Evolutionary conservation across 2,797 vertebrate species (phyloP), one percentile per base, ranked within the genome.

Genomic region (Acridotheres tristis): DNA sequence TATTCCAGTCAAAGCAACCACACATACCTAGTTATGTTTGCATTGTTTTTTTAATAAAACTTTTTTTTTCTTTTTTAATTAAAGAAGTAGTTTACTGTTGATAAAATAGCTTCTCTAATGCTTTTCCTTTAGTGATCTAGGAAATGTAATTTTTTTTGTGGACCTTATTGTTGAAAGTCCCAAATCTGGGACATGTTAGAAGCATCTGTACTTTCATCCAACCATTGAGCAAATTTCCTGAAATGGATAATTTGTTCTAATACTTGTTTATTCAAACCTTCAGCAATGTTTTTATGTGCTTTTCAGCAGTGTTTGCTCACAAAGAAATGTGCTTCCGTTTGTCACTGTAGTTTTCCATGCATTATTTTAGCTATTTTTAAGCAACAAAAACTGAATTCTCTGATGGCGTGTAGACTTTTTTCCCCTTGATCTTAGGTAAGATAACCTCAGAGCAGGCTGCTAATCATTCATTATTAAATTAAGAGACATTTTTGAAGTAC

Each of bases 271-370:
- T 73, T 86, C 42, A 72, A 0, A n/a, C 42, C 7, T 54, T 75
- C 32, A 76, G 27, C 8, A 19, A 0, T 55, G 21, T 79, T 83
- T 51, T 30, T 68, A 0, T 61, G 29, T 5, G 1, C 40, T 34
- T 66, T 78, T 78, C 25, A 50, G 2, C 5, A 55, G 13, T 26
- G 13, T 71, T 79, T 76, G 14, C 14, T 72, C 45, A 68, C 45
- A 23, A 45, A 48, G 36, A 58, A 75, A 48, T n/a, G 19, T 11
- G 4, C 22, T 75, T 66, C 6, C 16, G 29, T 47, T 88, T 90
- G 47, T 58, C 26, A 13, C 9, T 58, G 3, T 38, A 77, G 61
- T 78, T 92, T 79, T 82, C 23, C 5, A 4, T 67, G 40, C 8
- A 12, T 79, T 71, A 34, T 72, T 88, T 58, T 38, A 79, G 20